Conservation (phyloP, 2,797 vertebrate genomes). For the Fistularia commersonii region DNA sequence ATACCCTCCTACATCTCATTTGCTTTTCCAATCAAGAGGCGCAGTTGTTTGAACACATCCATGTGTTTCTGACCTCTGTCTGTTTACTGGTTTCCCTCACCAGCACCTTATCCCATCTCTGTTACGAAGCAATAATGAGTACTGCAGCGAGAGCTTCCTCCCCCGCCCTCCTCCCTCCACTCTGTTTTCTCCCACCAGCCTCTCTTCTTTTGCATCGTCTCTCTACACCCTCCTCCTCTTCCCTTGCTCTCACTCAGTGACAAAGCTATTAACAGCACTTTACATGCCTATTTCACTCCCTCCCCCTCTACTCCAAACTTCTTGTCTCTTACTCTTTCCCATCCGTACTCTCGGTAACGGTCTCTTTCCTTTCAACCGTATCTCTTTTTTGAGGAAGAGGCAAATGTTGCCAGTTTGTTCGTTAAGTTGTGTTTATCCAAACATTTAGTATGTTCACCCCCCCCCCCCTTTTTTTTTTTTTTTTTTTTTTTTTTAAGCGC, state of each 20-base stretch:
- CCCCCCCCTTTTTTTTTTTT: neutral
- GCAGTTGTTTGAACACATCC: too few relatives aligned
- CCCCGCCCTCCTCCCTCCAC: slow-evolving; percentile 7
- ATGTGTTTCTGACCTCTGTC: slow-evolving; percentile 40
- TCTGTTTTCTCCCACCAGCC: slow-evolving; percentile 27
- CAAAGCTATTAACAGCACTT: slow-evolving; percentile 54
- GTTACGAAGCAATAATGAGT: slow-evolving; percentile 57
- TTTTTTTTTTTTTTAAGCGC: neutral
- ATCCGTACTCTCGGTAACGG: slow-evolving; percentile 12
- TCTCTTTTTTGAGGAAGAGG: slow-evolving; percentile 8
- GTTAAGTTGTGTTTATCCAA: slow-evolving; percentile 47
- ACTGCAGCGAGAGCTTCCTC: slow-evolving; percentile 16
- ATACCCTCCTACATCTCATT: too few relatives aligned
- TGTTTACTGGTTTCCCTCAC: slow-evolving; percentile 37
- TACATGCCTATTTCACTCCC: slow-evolving; percentile 21
- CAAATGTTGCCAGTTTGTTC: slow-evolving; percentile 9
- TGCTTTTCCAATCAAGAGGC: too few relatives aligned
- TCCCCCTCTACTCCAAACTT: slow-evolving; percentile 1
- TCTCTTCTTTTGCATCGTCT: slow-evolving; percentile 28
- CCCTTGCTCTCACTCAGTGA: slow-evolving; percentile 30
- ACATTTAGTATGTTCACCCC: slow-evolving; percentile 25
- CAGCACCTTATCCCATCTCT: slow-evolving; percentile 24
- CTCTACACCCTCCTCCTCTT: slow-evolving; percentile 22
- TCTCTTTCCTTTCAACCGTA: neutral
- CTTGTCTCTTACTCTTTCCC: slow-evolving; percentile 5